These are phyloP conservation scores for Patiria miniata DNA, from an alignment of 35 echinoderm and acorn worm species.

Conservation along the genomic window DNA sequence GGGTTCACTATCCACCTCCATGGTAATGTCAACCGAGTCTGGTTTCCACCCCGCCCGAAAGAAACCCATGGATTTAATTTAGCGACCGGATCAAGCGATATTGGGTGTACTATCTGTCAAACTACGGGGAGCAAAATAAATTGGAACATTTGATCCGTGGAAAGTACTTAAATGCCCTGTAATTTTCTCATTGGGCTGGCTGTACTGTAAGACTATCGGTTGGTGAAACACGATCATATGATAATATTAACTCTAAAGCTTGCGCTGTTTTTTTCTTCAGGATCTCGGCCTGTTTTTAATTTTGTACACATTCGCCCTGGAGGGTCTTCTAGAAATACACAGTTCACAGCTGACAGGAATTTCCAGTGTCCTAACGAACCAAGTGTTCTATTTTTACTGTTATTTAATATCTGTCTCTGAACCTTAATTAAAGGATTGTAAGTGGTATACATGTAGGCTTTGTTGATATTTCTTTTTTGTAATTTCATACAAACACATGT, in stretches of 20 bases:
- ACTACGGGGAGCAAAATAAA: constrained; percentile 33
- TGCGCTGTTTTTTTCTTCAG: not conserved
- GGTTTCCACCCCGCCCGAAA: not conserved
- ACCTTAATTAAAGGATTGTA: too few relatives aligned
- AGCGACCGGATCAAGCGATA: not conserved
- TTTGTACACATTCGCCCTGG: not conserved
- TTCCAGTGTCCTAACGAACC: not conserved
- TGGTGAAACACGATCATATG: constrained; percentile 8
- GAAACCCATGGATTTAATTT: not conserved
- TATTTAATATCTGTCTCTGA: too few relatives aligned
- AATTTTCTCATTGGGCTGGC: constrained; percentile 3
- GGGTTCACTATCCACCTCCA: not conserved
- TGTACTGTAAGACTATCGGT: constrained; percentile 16
- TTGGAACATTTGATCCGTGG: constrained; percentile 1
- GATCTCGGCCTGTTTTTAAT: not conserved
- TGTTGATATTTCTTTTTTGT: too few relatives aligned
- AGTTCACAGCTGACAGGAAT: not conserved
- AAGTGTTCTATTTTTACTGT: too few relatives aligned
- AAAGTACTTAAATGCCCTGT: constrained; percentile 19
- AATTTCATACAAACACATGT: too few relatives aligned
- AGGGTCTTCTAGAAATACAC: not conserved
- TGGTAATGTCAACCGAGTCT: constrained; percentile 5
- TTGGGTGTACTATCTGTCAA: constrained; percentile 13
- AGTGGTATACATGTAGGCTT: too few relatives aligned
- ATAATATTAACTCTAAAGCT: constrained; percentile 18